Percentiles rank a stretch among this genome's conserved stretches.
Evolutionary conservation across 2,797 vertebrate species (phyloP).

Genomic region (Zenarchopterus dispar): DNA sequence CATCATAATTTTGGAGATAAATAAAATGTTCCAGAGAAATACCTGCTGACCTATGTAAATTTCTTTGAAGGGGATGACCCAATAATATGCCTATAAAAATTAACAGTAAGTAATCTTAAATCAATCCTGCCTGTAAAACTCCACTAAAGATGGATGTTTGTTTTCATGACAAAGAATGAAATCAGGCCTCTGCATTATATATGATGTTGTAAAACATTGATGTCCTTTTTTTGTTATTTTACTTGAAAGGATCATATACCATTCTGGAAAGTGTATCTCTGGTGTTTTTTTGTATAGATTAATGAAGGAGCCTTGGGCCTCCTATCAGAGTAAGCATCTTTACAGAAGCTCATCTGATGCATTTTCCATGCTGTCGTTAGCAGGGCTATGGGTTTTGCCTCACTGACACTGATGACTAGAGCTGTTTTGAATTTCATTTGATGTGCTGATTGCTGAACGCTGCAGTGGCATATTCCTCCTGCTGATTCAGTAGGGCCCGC

Average conservation of each 20-base stretch:
- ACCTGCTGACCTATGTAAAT: slow-evolving; percentile 19
- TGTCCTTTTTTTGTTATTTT: slow-evolving; percentile 22
- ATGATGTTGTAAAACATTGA: slow-evolving; percentile 43
- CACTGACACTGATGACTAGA: slow-evolving; percentile 22
- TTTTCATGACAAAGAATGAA: slow-evolving; percentile 43
- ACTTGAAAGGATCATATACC: slow-evolving; percentile 32
- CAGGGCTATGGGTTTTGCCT: slow-evolving; percentile 14
- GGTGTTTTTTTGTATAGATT: slow-evolving; percentile 48
- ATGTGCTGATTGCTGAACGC: slow-evolving; percentile 37
- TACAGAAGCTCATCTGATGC: background rate
- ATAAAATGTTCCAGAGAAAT: slow-evolving; percentile 10
- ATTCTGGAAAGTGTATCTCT: slow-evolving; percentile 25
- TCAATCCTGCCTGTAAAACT: slow-evolving; percentile 39
- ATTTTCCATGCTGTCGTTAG: slow-evolving; percentile 17
- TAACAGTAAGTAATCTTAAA: slow-evolving; percentile 48
- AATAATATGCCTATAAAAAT: slow-evolving; percentile 49
- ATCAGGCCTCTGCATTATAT: slow-evolving; percentile 48
- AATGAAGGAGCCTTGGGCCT: slow-evolving; percentile 22
- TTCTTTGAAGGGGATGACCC: slow-evolving; percentile 34
- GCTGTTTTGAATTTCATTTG: slow-evolving; percentile 34
- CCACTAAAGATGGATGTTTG: slow-evolving; percentile 37
- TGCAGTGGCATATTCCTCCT: slow-evolving; percentile 7
- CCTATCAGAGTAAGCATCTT: slow-evolving; percentile 30
- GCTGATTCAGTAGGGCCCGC: slow-evolving; percentile 21
- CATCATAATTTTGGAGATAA: slow-evolving; percentile 2